Evolutionary conservation across 1,140 invertebrate genomes (phyloP).

Genomic region (Scaptodrosophila lebanonensis): DNA sequence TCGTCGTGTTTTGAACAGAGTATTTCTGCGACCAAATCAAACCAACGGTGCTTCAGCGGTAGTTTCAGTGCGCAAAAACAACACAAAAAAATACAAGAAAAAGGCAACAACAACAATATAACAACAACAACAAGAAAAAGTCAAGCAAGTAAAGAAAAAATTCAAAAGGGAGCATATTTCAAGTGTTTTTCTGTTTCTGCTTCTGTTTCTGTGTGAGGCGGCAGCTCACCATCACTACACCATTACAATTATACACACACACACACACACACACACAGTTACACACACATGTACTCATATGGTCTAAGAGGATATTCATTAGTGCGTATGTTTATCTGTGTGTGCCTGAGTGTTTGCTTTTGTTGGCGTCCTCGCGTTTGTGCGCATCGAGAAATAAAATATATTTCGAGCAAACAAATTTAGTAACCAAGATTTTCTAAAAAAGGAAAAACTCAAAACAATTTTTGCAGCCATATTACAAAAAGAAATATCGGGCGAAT

Average conservation of each 20-base stretch:
- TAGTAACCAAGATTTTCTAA: no score
- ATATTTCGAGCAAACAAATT: no score
- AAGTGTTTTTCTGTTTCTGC: conserved; percentile 6
- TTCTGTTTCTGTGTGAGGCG: no score
- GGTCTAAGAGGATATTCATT: no score
- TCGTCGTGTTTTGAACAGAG: conserved; percentile 62
- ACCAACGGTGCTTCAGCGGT: conserved; percentile 35
- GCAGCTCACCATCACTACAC: no score
- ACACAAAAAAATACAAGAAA: background rate
- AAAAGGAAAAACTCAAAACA: no score
- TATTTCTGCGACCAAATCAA: conserved; percentile 34
- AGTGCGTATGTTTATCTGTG: background rate
- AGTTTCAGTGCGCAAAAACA: conserved; percentile 38
- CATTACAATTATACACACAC: conserved; percentile 2
- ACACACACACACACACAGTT: conserved; percentile 10
- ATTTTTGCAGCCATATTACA: no score
- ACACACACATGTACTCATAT: no score
- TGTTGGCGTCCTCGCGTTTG: no score
- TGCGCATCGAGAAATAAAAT: no score
- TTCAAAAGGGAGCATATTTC: conserved; percentile 40
- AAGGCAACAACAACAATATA: conserved; percentile 12
- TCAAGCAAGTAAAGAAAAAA: conserved; percentile 22
- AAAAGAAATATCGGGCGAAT: no score
- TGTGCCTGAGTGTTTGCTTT: no score
- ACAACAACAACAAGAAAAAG: conserved; percentile 25